A percentile compares a stretch with the other conserved stretches of the same genome.
phyloP scores from a whole-genome alignment of 2,888 invertebrate genomes.

The Drosophila hamatofila region DNA sequence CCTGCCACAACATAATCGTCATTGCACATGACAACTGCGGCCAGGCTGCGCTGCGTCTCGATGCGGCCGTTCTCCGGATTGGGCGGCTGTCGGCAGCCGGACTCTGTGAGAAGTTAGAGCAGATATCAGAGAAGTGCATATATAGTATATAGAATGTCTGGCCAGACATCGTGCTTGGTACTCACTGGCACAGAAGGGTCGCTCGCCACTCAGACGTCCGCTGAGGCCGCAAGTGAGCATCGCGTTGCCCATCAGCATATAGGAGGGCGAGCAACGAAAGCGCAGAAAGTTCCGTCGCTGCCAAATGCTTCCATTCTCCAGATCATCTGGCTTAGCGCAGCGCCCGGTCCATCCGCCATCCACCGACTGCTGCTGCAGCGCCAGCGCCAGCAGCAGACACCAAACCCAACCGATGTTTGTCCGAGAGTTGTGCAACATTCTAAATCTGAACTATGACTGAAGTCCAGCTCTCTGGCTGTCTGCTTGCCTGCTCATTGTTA shows the following conservation, averaged over 20 bases:
- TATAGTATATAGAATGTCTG: neutral
- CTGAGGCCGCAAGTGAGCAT: slow-evolving; percentile 5
- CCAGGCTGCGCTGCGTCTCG: slow-evolving; percentile 86
- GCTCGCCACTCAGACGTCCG: slow-evolving; percentile 47
- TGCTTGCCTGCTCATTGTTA: neutral
- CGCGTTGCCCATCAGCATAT: slow-evolving; percentile 24
- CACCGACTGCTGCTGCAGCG: neutral
- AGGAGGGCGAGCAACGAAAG: slow-evolving; percentile 29
- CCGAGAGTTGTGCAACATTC: slow-evolving; percentile 36
- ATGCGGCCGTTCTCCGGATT: slow-evolving; percentile 87
- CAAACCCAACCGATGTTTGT: neutral
- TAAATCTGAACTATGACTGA: slow-evolving; percentile 41
- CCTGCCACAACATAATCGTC: slow-evolving; percentile 88
- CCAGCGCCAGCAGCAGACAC: neutral
- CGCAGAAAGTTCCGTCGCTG: slow-evolving; percentile 7
- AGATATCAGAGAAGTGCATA: neutral
- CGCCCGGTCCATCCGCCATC: slow-evolving; percentile 27
- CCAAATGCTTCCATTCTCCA: slow-evolving; percentile 21
- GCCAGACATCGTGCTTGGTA: slow-evolving; percentile 8
- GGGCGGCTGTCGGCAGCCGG: slow-evolving; percentile 86
- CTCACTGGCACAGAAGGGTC: slow-evolving; percentile 68
- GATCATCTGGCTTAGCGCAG: slow-evolving; percentile 22
- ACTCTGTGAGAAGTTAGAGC: slow-evolving; percentile 84
- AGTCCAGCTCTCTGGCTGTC: neutral
- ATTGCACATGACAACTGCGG: slow-evolving; percentile 89